Evolutionary conservation across 2,113 vertebrate genomes (phyloP).

Genomic region (Pollachius pollachius): DNA sequence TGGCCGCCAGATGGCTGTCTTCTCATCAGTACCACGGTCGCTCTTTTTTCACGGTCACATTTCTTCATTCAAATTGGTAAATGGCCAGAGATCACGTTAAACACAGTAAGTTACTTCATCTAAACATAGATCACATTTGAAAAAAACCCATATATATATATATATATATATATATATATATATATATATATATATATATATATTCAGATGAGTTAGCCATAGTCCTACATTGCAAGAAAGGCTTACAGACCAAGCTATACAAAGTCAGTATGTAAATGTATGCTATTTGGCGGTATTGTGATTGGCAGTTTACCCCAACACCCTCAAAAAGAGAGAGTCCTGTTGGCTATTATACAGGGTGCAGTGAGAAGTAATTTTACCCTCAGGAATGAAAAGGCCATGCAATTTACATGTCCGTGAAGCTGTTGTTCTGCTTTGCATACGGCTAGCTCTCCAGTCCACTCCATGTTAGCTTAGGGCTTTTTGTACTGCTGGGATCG

Average conservation of each 20-base stretch:
- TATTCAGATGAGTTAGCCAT: neutral
- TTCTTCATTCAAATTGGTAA: conserved; percentile 5
- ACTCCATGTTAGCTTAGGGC: conserved; percentile 13
- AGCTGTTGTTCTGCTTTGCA: conserved; percentile 16
- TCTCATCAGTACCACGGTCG: conserved; percentile 17
- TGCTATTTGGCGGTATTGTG: conserved; percentile 46
- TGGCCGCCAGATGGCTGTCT: conserved; percentile 47
- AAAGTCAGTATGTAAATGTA: conserved; percentile 55
- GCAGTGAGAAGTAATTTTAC: conserved; percentile 47
- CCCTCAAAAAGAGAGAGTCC: conserved; percentile 37
- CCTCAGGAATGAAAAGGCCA: conserved; percentile 44
- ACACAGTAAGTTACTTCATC: neutral
- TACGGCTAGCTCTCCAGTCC: conserved; percentile 27
- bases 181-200: neutral
- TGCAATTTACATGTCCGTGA: conserved; percentile 55
- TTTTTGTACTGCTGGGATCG: conserved; percentile 20
- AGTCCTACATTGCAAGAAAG: conserved; percentile 9
- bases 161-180: neutral
- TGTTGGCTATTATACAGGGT: conserved; percentile 50
- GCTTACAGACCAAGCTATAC: conserved; percentile 31
- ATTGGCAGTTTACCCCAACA: conserved; percentile 54
- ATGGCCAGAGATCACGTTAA: conserved; percentile 5
- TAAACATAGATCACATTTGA: too few relatives aligned
- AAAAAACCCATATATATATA: neutral
- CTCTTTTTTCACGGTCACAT: conserved; percentile 3